These are phyloP conservation scores for Drosophila nigricruria DNA, from an alignment of 2,888 invertebrate genomes.

Conservation along the genomic window DNA sequence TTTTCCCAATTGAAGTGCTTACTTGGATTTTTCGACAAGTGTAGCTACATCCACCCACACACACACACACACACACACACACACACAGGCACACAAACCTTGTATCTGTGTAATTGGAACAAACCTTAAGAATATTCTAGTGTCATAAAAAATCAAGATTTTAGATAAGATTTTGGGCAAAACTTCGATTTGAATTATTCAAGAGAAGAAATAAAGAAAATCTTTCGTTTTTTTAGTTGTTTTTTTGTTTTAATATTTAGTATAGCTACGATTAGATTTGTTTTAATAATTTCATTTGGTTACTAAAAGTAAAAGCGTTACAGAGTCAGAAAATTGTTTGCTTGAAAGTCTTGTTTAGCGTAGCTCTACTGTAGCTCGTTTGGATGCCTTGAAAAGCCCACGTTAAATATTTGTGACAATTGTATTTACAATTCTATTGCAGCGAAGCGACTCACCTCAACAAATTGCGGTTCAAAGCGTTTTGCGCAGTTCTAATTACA, in stretches of 20 bases:
- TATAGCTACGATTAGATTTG: conserved; percentile 30
- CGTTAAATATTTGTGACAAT: conserved; percentile 31
- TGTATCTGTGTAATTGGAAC: conserved; percentile 69
- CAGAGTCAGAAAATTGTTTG: conserved; percentile 5
- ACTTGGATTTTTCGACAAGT: background rate
- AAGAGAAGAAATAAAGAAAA: conserved; percentile 13
- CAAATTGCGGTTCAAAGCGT: conserved; percentile 46
- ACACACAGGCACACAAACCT: background rate
- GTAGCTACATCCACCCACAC: conserved; percentile 19
- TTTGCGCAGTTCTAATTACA: conserved; percentile 76
- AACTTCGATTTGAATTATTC: conserved; percentile 62
- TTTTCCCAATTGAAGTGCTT: background rate
- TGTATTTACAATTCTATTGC: conserved; percentile 31
- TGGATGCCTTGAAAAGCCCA: conserved; percentile 13
- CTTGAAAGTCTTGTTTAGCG: conserved; percentile 25
- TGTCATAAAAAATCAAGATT: conserved; percentile 54
- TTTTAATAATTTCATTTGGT: conserved; percentile 26
- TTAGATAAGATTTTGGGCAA: conserved; percentile 1
- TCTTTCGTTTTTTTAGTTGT: background rate
- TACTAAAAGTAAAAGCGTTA: conserved; percentile 41
- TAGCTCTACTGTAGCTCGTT: conserved; percentile 47
- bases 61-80: conserved; percentile 13
- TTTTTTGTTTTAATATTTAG: conserved; percentile 18
- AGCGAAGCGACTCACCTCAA: conserved; percentile 45
- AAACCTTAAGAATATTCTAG: conserved; percentile 62